Evolutionary conservation across 2,113 vertebrate species (phyloP), one percentile per base, ranked within the genome.

Genomic region (Austrofundulus limnaeus): DNA sequence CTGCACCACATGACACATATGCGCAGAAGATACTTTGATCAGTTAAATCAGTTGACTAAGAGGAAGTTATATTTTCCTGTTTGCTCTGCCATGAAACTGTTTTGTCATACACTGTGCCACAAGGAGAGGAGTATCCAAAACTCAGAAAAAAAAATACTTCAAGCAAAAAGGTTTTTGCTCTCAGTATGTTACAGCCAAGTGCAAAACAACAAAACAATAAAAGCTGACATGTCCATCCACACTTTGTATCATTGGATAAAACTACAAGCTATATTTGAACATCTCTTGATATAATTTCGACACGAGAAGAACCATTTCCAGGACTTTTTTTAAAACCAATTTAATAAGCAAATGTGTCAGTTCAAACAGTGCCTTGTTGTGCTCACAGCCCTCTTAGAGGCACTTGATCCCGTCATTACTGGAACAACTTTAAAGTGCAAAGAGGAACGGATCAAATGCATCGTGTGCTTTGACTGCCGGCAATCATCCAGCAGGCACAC

Each of bases 11-110:
- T 72, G n/a, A 46, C 49, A 54, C 68, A 25, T 45, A 58, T 55
- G 64, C 70, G 75, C 52, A 47, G 11, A 37, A 37, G 17, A 17
- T 17, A 39, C 71, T 66, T 68, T 65, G 39, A 81, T 77, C 78
- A 43, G 28, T 69, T 56, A 2, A 50, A 73, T 55, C 71, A 56
- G 13, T 3, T 34, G 9, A 47, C 16, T 28, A 25, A 11, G 38
- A 14, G 24, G 50, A 64, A 0, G 21, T 24, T 57, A 37, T 34
- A 9, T 38, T 48, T 57, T 64, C 38, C 48, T 75, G 50, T 53
- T 15, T 31, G 39, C 43, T 15, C 15, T 37, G 51, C 24, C 21
- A 58, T 58, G 62, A 50, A 7, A 24, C 11, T 0, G 15, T 31
- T 20, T 64, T 59, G 12, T 69, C 24, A 39, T 19, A 17, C 38